Base-by-base conservation (phyloP, 2,113 vertebrate species). In the Platichthys stellatus region DNA sequence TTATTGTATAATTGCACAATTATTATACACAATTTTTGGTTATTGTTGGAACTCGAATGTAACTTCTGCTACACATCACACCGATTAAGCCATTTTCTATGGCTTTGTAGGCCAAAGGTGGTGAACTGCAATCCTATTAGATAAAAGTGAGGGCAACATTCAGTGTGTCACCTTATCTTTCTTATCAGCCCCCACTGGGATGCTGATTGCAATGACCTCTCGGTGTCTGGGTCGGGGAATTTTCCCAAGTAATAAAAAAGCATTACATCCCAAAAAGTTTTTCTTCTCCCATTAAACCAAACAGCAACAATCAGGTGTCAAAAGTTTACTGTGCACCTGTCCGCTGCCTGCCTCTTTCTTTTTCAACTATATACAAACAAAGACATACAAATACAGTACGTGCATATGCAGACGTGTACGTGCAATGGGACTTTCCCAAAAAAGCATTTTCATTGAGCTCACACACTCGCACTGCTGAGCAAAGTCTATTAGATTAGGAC, bases 101-200 rank as follows among this genome's bases (percentile, higher is more conserved):
- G 26, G 28, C 26, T 82, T 62, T 74, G 58, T 82, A 76, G 76
- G 80, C 26, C 57, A 86, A 82, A 5, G 56, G 69, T 31, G 31
- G 70, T 82, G 64, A 89, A 54, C 21, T 20, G 24, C 31, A 26
- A 77, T 76, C 64, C 77, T 54, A 21, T n/a, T 61, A 60, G 58
- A 54, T 38, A 40, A 18, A 28, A 60, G 59, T 2, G 1, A 76
- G 56, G 63, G 28, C 49, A 65, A 45, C 62, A 58, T 35, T 88
- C 67, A 88, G 23, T 79, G 56, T 60, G 76, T 81, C 80, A 77
- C 54, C 47, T 51, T 28, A 2, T 28, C 9, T 54, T 63, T 75
- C 65, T 88, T 84, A 90, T 90, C 87, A 85, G 73, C 21, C 73
- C 53, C 12, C 75, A 60, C 53, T 28, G 3, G 74, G 21, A 12